Conservation (phyloP, 2,797 vertebrate genomes). For the Momotus momota region DNA sequence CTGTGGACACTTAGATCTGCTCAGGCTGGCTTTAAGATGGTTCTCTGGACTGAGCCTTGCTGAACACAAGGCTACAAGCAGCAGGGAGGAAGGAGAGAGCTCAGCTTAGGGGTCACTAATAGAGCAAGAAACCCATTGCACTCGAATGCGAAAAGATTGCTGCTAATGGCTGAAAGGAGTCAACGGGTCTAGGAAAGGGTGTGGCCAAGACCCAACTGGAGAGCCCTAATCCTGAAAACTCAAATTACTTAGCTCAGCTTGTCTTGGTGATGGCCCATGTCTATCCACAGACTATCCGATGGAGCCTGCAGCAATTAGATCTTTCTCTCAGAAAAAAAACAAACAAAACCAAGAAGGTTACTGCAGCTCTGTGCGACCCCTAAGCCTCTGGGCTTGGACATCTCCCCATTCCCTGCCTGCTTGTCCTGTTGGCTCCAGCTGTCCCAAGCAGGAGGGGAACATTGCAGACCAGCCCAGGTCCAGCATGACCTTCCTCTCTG, state of each 20-base stretch:
- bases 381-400: background rate
- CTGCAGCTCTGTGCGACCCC: background rate
- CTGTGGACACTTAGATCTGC: background rate
- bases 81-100: background rate
- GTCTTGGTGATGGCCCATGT: background rate
- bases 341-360: background rate
- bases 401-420: background rate
- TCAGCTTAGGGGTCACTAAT: background rate
- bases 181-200: background rate
- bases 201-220: background rate
- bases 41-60: background rate
- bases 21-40: background rate
- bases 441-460: background rate
- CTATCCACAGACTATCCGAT: background rate
- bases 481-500: background rate
- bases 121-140: background rate
- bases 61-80: background rate
- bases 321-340: background rate
- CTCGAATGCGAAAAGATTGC: background rate
- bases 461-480: background rate
- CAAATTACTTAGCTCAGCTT: background rate
- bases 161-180: background rate
- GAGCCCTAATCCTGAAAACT: background rate
- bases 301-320: background rate
- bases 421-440: background rate